phyloP scores from a whole-genome alignment of 2,797 vertebrate genomes.

The Galaxias olidus region DNA sequence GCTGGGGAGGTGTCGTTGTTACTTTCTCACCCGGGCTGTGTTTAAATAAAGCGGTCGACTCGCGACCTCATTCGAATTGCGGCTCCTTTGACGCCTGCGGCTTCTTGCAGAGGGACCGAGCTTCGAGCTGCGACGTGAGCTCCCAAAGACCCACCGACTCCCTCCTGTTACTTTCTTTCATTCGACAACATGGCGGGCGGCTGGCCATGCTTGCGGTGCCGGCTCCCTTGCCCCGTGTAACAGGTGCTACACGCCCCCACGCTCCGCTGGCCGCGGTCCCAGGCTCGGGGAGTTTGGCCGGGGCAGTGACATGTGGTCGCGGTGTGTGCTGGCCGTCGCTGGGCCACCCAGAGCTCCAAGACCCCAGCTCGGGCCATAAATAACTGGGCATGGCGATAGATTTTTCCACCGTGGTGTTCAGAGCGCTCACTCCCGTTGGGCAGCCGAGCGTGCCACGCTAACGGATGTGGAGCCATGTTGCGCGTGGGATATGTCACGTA shows the following conservation, averaged over 20 bases:
- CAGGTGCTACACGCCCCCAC: background rate
- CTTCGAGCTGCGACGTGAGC: too few relatives aligned
- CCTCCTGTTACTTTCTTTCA: too few relatives aligned
- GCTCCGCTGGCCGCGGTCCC: too few relatives aligned
- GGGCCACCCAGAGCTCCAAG: constrained; percentile 44
- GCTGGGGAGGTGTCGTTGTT: too few relatives aligned
- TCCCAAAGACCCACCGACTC: too few relatives aligned
- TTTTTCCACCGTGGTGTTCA: constrained; percentile 77
- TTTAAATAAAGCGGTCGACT: too few relatives aligned
- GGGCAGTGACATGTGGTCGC: constrained; percentile 61
- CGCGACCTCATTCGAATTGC: too few relatives aligned
- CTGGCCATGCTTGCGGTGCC: background rate
- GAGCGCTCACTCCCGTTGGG: constrained; percentile 36
- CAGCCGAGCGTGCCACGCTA: constrained; percentile 37
- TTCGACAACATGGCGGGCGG: too few relatives aligned
- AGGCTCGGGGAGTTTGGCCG: constrained; percentile 22
- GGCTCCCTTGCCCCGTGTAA: background rate
- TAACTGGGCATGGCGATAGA: constrained; percentile 73
- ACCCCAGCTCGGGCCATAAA: constrained; percentile 50
- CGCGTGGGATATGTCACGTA: constrained; percentile 2
- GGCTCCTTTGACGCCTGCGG: too few relatives aligned
- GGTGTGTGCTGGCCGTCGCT: constrained; percentile 44
- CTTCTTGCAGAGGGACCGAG: too few relatives aligned
- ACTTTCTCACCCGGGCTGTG: too few relatives aligned
- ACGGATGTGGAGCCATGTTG: constrained; percentile 3